Base-by-base conservation (phyloP, 2,888 invertebrate genomes). In the Scaptomyza caliginosa region DNA sequence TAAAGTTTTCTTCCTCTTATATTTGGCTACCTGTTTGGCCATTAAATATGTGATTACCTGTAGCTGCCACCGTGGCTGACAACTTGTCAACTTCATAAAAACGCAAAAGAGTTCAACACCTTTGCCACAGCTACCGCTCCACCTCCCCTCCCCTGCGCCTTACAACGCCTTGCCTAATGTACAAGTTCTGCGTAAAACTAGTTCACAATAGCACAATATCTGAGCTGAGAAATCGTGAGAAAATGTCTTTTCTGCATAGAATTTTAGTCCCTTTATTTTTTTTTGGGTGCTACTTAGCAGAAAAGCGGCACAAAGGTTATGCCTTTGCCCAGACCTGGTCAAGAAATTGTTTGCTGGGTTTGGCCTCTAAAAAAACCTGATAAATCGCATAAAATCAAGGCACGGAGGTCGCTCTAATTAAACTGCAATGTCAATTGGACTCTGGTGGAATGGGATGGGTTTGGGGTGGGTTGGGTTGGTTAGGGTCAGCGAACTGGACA, bases 401-500 rank as follows among this genome's bases (percentile, higher is more conserved):
- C 65, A 59, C 77, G 67, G 76, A 60, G 86, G 86, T 87, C 89
- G 88, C 74, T 76, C 79, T 84, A 86, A 87, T 87, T 87, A 88
- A 88, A 87, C 70, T 74, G 62, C 84, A 85, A 72, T 88, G 86
- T 86, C 88, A 86, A 88, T 88, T 86, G 77, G 65, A 74, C 19
- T 5, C 16, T 43, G 42, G 46, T 10, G 55, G 58, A 45, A 38
- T 28, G 28, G 17, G 28, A 2, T 28, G 45, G n/a, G 26, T 6
- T 43, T 28, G 45, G n/a, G 26, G 11, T 43, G 43, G 43, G 16
- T 23, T 57, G 57, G 34, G 32, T 21, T 52, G 32, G n/a, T 32
- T 54, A 63, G 52, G 77, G 49, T 76, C 59, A 55, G 56, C 57
- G 45, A 71, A 74, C 77, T 84, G 77, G 77, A 60, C 80, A 76